Evolutionary conservation across 2,113 vertebrate species (phyloP), one percentile per base, ranked within the genome.

Genomic region (Ranitomeya variabilis): DNA sequence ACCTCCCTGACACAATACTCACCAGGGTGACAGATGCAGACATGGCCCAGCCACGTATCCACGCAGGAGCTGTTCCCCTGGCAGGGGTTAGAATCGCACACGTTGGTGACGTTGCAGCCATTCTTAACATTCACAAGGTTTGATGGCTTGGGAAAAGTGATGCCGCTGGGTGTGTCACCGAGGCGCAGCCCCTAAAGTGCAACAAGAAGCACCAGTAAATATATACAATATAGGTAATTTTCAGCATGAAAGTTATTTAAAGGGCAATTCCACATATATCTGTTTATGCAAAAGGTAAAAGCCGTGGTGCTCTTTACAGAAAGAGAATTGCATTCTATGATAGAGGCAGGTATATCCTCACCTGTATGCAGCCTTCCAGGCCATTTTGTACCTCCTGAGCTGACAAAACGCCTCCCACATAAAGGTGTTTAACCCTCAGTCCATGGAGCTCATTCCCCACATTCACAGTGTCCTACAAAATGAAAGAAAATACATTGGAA

Each of bases 321-420:
- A 45, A 7, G 55, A 57, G 12, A 57, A 57, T 1, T 57, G n/a
- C 18, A n/a, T n/a, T 21, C 0, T 3, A 0, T 74, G 71, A 1
- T 9, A 37, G 10, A 1, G n/a, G 19, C 19, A 4, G 7, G 0
- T 83, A 37, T 51, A 62, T 86, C 66, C 93, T 95, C 91, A 98
- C 98, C 97, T 99, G 98, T 93, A 99, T 96, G 91, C 98, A 99
- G 90, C 98, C 98, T 91, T 93, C 95, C 91, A 99, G 96, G 66
- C 98, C 98, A 1, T 94, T 96, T 92, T 97, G 96, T 90, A 96
- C 96, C 90, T 98, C 96, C 88, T 97, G 96, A 19, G 96, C 94
- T 62, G 94, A 96, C 86, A 97, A 92, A 90, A 99, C 94, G 90
- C 98, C 98, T 76, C 98, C 98, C 77, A 99, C 96, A 0, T 99